Evolutionary conservation across 2,797 vertebrate genomes (phyloP), one percentile per base, ranked within the genome.

Genomic region (Melanotaenia maccullochi): DNA sequence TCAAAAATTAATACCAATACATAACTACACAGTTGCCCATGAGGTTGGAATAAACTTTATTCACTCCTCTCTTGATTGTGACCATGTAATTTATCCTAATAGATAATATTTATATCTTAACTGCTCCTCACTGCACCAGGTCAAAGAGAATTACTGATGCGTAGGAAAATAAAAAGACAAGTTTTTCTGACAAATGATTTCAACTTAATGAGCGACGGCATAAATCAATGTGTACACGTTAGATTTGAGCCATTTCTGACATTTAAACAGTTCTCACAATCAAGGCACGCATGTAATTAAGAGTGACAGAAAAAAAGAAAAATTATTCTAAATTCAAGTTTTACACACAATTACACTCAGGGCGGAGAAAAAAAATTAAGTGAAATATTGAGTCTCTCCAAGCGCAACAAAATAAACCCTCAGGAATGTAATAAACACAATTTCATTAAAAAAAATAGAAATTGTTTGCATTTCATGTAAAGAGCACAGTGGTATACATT

Each of bases 241-340:
- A 72, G 9, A 69, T 60, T 44, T 80, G n/a, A 49, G 63, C 49
- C 33, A 69, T 58, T 25, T 57, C 72, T 65, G 68, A 62, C 62
- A 67, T 83, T 76, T 82, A 79, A 78, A 79, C 71, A 49, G 60
- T 70, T 78, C 14, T 68, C 62, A 73, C 66, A 76, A 42, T 87
- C 42, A 87, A 90, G 86, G 88, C 85, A 91, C 84, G 66, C 7
- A 33, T 55, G 55, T 69, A 66, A 75, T 49, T 71, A 3, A 54
- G 59, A 51, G 63, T 30, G 14, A 73, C 16, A 3, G 22, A 36
- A 64, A 51, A 73, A 24, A 5, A 14, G 38, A 30, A 3, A 5
- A 63, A 24, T 51, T 5, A 55, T 12, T 73, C 65, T 1, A 32
- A 42, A 63, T 44, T 58, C 5, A 81, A 68, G 16, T 35, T 67